Conservation (phyloP, 2,888 invertebrate genomes). For the Atethmia centrago region DNA sequence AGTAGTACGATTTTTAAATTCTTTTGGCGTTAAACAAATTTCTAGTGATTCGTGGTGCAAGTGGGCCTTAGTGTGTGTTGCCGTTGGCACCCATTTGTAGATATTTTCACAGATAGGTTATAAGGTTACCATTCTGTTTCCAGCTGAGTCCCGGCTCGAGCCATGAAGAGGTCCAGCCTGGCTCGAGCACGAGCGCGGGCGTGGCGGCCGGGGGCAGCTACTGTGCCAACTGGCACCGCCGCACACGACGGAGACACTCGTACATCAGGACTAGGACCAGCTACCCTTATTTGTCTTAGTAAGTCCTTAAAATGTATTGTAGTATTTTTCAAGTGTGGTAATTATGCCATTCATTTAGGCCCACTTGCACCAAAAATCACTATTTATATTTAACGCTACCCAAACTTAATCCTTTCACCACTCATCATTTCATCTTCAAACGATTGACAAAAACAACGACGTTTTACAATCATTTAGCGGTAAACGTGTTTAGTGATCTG, state of each 20-base stretch:
- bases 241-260: constrained; percentile 54
- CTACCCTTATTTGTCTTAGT: constrained; percentile 72
- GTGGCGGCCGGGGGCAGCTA: constrained; percentile 43
- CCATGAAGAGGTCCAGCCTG: constrained; percentile 40
- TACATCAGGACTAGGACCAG: constrained; percentile 55
- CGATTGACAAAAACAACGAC: too few species aligned
- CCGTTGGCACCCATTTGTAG: not conserved
- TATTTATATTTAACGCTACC: not conserved
- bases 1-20: not conserved
- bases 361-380: not conserved
- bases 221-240: constrained; percentile 63
- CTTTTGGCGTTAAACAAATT: not conserved
- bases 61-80: not conserved
- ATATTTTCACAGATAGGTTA: not conserved
- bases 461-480: not conserved
- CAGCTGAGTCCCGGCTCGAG: constrained; percentile 38
- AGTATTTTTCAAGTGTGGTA: not conserved
- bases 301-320: constrained; percentile 15
- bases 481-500: not conserved
- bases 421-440: not conserved
- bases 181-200: constrained; percentile 63
- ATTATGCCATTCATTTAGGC: not conserved
- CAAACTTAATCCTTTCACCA: not conserved
- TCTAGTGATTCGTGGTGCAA: not conserved
- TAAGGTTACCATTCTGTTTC: not conserved